Evolutionary conservation across 1,140 invertebrate genomes (phyloP).

Genomic region (Zaprionus lachaisei): DNA sequence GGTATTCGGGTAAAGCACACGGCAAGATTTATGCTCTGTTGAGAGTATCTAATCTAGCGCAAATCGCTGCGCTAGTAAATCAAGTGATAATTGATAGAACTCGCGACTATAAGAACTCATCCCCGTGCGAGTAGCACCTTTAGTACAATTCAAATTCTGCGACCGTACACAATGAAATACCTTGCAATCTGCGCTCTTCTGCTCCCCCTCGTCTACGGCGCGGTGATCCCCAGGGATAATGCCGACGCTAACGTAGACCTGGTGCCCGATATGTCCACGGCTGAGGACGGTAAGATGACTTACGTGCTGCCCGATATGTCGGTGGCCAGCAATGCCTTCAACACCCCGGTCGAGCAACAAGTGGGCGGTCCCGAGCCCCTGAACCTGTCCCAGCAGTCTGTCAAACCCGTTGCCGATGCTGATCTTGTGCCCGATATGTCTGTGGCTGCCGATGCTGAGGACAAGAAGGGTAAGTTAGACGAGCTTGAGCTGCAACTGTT

Average conservation of each 20-base stretch:
- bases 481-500: neutral
- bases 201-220: conserved; percentile 63
- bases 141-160: conserved; percentile 7
- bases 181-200: conserved; percentile 57
- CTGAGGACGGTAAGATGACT: conserved; percentile 24
- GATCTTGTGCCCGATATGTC: conserved; percentile 64
- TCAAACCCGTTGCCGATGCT: conserved; percentile 36
- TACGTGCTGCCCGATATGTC: conserved; percentile 50
- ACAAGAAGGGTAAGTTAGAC: conserved; percentile 19
- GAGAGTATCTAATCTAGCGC: neutral
- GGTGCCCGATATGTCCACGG: conserved; percentile 47
- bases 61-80: conserved; percentile 31
- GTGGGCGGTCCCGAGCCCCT: conserved; percentile 8
- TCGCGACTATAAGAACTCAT: conserved; percentile 48
- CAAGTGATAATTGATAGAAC: conserved; percentile 18
- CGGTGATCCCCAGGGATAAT: conserved; percentile 22
- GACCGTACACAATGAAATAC: conserved; percentile 55
- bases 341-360: conserved; percentile 6
- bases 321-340: conserved; percentile 49
- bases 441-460: conserved; percentile 46
- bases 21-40: conserved; percentile 6
- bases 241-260: conserved; percentile 5
- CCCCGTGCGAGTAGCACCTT: conserved; percentile 18
- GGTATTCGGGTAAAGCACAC: conserved; percentile 19
- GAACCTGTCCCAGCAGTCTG: conserved; percentile 44